Conservation (phyloP, 2,113 vertebrate genomes). For the Centropristis striata region DNA sequence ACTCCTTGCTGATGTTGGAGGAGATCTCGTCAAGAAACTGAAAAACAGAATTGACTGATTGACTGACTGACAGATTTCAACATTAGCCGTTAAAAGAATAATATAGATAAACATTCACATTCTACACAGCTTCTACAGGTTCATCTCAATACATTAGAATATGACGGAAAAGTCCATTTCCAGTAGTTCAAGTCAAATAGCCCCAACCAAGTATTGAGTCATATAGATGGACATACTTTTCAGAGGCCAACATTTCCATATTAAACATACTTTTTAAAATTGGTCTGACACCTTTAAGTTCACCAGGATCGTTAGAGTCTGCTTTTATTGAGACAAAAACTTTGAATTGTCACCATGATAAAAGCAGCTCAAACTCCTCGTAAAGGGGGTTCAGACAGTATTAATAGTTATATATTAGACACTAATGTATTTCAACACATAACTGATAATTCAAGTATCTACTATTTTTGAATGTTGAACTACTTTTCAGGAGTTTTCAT, state of each 20-base stretch:
- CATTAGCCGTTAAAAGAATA: background rate
- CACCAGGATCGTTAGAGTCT: background rate
- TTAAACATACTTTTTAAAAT: no score
- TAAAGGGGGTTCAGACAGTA: background rate
- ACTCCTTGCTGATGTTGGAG: conserved; percentile 93
- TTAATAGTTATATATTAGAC: background rate
- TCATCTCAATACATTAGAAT: no score
- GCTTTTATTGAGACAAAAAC: no score
- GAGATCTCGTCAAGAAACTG: conserved; percentile 99
- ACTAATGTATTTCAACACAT: background rate
- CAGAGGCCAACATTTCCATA: no score
- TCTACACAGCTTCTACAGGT: background rate
- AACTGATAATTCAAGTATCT: background rate
- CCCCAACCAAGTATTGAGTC: no score
- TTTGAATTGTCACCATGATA: no score
- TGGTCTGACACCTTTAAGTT: background rate
- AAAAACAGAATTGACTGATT: conserved; percentile 49
- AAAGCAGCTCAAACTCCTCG: no score
- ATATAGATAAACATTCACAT: background rate
- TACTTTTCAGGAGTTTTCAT: background rate
- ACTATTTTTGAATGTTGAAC: background rate
- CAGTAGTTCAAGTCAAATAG: no score
- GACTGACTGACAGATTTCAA: no score
- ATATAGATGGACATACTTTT: no score
- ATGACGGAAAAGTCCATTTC: no score